Conservation (phyloP, 2,113 vertebrate species). For the Oceanites oceanicus region DNA sequence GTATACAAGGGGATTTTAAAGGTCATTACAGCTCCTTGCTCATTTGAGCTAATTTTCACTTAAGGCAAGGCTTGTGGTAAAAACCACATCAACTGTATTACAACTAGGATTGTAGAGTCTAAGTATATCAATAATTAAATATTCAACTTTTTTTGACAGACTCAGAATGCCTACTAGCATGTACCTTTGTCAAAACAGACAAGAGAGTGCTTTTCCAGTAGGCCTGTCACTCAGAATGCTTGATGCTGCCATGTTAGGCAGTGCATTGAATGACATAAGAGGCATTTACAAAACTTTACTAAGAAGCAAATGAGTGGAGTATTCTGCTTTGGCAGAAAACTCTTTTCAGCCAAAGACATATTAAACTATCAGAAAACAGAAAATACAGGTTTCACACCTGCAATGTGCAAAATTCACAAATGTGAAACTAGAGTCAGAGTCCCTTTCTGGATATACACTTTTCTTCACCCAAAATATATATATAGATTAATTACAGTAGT, state of each 20-base stretch:
- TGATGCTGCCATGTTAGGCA: not conserved
- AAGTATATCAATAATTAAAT: constrained; percentile 33
- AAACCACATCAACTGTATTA: constrained; percentile 27
- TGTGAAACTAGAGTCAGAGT: not conserved
- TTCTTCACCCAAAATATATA: not conserved
- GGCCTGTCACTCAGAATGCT: not conserved
- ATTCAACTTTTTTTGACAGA: not conserved
- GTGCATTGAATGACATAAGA: not conserved
- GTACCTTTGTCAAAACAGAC: constrained; percentile 19
- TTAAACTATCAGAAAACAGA: not conserved
- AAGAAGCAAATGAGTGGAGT: not conserved
- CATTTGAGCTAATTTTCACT: constrained; percentile 57
- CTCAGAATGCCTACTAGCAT: not conserved
- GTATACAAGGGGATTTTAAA: constrained; percentile 33
- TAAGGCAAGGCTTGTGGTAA: constrained; percentile 34
- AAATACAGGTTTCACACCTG: not conserved
- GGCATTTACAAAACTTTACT: not conserved
- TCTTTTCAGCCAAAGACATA: not conserved
- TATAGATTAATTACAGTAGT: not conserved
- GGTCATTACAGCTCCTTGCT: constrained; percentile 50
- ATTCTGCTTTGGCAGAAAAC: not conserved
- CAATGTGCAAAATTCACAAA: not conserved
- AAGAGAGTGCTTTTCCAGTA: not conserved
- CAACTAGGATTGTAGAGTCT: not conserved
- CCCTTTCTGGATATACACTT: not conserved